phyloP scores from a whole-genome alignment of 2,113 vertebrate species.

The Notiomystis cincta region DNA sequence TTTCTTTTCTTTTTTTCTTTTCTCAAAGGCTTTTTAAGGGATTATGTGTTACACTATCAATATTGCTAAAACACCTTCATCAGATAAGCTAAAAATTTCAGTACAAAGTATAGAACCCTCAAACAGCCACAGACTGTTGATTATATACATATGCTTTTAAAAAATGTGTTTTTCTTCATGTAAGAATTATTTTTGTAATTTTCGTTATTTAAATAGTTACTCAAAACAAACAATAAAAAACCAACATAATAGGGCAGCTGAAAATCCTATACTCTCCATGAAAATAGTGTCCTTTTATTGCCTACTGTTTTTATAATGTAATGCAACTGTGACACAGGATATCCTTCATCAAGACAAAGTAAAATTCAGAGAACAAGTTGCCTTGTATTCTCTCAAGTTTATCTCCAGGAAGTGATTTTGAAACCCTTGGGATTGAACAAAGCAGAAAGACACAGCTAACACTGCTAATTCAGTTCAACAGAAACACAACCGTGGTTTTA shows the following conservation, averaged over 20 bases:
- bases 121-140: not conserved
- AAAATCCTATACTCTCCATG: not conserved
- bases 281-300: not conserved
- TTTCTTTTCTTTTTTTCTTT: not conserved
- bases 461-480: not conserved
- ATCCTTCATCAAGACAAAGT: not conserved
- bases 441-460: not conserved
- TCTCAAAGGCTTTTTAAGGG: not conserved
- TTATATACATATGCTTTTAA: accelerated
- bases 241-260: not conserved
- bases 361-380: not conserved
- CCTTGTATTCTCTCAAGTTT: not conserved
- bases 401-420: not conserved
- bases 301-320: not conserved
- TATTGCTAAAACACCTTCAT: not conserved
- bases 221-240: not conserved
- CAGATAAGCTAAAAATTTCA: not conserved
- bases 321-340: not conserved
- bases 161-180: not conserved
- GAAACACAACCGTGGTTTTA: not conserved
- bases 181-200: not conserved
- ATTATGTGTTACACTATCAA: not conserved
- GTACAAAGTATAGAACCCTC: not conserved
- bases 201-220: not conserved
- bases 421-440: not conserved